Percentiles rank a stretch among this genome's conserved stretches.
These are phyloP conservation scores for Theonella swinhoei DNA, from an alignment of 37 sponge, comb jelly and placozoan species.

Conservation along the genomic window DNA sequence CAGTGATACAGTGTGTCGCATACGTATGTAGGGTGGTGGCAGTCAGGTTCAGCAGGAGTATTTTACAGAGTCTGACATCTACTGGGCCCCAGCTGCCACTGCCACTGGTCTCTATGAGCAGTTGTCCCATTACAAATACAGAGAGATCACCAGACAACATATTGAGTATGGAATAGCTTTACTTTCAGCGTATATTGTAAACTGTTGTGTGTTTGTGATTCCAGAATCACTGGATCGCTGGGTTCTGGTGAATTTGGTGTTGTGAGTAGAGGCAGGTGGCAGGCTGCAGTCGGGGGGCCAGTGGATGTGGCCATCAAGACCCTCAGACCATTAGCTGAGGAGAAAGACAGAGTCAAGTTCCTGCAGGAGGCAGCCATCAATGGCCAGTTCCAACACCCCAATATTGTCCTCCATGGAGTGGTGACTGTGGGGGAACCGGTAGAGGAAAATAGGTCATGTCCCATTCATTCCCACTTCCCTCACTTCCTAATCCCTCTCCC, in stretches of 20 bases:
- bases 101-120: slow-evolving; percentile 58
- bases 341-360: slow-evolving; percentile 46
- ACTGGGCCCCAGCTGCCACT: slow-evolving; percentile 61
- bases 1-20: background rate
- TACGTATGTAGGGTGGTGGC: no score
- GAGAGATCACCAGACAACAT: slow-evolving; percentile 40
- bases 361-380: slow-evolving; percentile 64
- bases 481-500: no score
- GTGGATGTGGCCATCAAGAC: slow-evolving; percentile 46
- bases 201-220: no score
- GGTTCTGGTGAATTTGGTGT: slow-evolving; percentile 55
- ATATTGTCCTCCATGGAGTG: slow-evolving; percentile 50
- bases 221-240: background rate
- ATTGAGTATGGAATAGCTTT: slow-evolving; percentile 44
- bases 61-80: slow-evolving; percentile 10
- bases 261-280: slow-evolving; percentile 24
- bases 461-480: no score
- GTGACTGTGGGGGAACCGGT: slow-evolving; percentile 71
- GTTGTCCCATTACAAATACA: slow-evolving; percentile 58
- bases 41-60: no score
- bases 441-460: background rate
- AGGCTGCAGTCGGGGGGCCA: background rate
- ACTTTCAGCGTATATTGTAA: no score
- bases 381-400: slow-evolving; percentile 25
- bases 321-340: slow-evolving; percentile 2